These are phyloP conservation scores for Larimichthys crocea DNA, from an alignment of 2,113 vertebrate species.

Conservation along the genomic window DNA sequence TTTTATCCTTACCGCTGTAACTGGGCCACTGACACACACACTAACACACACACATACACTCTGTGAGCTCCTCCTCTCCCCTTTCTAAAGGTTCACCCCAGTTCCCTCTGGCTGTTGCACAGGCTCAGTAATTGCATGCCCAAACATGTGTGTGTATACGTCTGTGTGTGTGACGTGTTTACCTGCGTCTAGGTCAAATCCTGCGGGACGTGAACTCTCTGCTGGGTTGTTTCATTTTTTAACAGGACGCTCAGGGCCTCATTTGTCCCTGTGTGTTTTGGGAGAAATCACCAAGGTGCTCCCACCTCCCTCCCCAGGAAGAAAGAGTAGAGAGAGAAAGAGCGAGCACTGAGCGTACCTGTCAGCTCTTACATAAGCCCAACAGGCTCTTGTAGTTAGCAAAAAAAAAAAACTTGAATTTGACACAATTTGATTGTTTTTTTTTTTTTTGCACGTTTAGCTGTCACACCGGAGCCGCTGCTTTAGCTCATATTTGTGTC, in stretches of 20 bases:
- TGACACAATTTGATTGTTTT: conserved; percentile 23
- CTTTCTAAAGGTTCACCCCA: conserved; percentile 45
- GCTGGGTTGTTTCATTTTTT: conserved; percentile 67
- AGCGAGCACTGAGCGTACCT: conserved; percentile 1
- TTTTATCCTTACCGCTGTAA: conserved; percentile 63
- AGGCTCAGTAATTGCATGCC: conserved; percentile 57
- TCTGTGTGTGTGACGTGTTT: conserved; percentile 35
- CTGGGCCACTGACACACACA: conserved; percentile 70
- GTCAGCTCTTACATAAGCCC: conserved; percentile 26
- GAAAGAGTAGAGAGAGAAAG: neutral
- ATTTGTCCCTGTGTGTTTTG: conserved; percentile 70
- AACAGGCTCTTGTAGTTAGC: neutral
- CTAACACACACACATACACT: conserved; percentile 39
- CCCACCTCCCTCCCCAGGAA: conserved; percentile 17
- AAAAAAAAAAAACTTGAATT: conserved; percentile 7
- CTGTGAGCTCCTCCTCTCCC: conserved; percentile 13
- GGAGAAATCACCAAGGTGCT: conserved; percentile 52
- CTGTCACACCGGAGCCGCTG: conserved; percentile 9
- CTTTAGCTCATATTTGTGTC: conserved; percentile 29
- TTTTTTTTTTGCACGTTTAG: conserved; percentile 30
- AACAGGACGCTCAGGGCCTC: conserved; percentile 69
- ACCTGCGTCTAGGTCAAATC: conserved; percentile 50
- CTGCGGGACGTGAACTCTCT: conserved; percentile 56
- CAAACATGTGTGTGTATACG: conserved; percentile 6
- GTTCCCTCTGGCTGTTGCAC: conserved; percentile 51